These are phyloP conservation scores for Hofmannophila pseudospretella DNA, from an alignment of 2,888 invertebrate genomes.

Conservation along the genomic window DNA sequence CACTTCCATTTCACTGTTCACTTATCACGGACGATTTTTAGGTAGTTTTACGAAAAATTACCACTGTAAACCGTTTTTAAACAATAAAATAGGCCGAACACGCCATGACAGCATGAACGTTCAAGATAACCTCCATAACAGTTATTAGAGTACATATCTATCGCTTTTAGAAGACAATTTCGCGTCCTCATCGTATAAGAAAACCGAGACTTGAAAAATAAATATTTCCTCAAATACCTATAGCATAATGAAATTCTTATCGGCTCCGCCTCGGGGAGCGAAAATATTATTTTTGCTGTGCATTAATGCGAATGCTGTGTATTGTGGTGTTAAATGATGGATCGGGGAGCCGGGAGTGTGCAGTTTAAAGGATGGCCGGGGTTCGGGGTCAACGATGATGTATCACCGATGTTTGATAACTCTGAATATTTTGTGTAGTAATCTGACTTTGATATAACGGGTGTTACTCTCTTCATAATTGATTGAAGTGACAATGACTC, in stretches of 20 bases:
- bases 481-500: too few species aligned
- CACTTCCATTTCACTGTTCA: too few species aligned
- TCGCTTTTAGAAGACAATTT: conserved; percentile 2
- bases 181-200: background rate
- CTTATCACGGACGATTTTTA: too few species aligned
- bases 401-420: conserved; percentile 25
- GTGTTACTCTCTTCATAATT: too few species aligned
- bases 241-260: conserved; percentile 48
- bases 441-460: too few species aligned
- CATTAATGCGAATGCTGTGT: conserved; percentile 64
- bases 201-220: conserved; percentile 15
- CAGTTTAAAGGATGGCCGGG: conserved; percentile 42
- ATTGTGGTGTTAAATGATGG: conserved; percentile 55
- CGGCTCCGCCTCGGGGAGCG: conserved; percentile 18
- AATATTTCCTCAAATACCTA: conserved; percentile 19
- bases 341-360: conserved; percentile 31
- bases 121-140: too few species aligned
- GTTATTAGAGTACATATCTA: too few species aligned
- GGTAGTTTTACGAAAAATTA: too few species aligned
- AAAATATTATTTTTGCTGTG: conserved; percentile 46
- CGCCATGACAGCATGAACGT: too few species aligned
- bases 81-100: too few species aligned
- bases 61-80: too few species aligned
- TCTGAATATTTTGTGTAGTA: conserved; percentile 1
- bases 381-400: conserved; percentile 43